These are phyloP conservation scores for Strongylocentrotus purpuratus DNA, from an alignment of 35 echinoderm and acorn worm genomes.

Conservation along the genomic window DNA sequence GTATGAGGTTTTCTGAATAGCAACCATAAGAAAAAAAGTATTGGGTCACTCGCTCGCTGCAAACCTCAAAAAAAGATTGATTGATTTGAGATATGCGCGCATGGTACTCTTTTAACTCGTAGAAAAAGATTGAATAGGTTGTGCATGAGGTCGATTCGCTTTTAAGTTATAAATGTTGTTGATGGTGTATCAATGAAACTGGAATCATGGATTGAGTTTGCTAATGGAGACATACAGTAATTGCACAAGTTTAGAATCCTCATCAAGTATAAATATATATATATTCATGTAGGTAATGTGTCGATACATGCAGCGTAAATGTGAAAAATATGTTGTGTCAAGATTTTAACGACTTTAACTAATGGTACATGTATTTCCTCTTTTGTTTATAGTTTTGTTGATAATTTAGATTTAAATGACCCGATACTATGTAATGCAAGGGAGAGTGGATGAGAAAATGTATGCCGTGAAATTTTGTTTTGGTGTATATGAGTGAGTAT, in stretches of 20 bases:
- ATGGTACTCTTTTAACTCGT: not conserved
- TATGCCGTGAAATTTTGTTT: too few relatives aligned
- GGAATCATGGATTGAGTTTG: not conserved
- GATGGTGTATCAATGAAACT: not conserved
- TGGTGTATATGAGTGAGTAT: too few relatives aligned
- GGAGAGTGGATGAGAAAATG: too few relatives aligned
- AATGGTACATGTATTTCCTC: not conserved
- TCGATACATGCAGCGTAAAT: not conserved
- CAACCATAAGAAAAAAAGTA: not conserved
- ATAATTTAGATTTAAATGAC: too few relatives aligned
- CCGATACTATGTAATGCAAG: too few relatives aligned
- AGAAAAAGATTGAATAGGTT: not conserved
- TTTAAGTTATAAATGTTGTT: not conserved
- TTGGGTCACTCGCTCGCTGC: not conserved
- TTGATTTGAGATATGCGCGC: not conserved
- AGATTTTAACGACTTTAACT: not conserved
- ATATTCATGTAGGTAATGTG: conserved; percentile 4
- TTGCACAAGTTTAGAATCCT: not conserved
- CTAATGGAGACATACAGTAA: too few relatives aligned
- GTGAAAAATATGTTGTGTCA: not conserved
- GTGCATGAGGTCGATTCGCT: not conserved
- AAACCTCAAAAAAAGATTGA: not conserved
- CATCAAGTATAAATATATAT: not conserved
- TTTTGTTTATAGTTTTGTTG: not conserved
- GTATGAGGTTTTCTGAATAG: not conserved